These are phyloP conservation scores for Drosophila aldrichi DNA, from an alignment of 2,888 invertebrate genomes.

Conservation along the genomic window DNA sequence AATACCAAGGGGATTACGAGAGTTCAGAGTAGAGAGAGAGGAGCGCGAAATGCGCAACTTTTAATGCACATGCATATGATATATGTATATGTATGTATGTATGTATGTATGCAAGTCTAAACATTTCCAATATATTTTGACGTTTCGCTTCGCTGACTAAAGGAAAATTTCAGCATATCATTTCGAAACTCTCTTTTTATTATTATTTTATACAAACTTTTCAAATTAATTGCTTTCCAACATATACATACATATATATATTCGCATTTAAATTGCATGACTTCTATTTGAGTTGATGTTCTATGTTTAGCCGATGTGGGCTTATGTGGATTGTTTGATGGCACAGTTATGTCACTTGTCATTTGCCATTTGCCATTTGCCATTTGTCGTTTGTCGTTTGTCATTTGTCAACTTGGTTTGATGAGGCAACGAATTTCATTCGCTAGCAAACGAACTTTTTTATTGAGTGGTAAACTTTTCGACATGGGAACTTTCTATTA, in stretches of 20 bases:
- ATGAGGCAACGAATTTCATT: conserved; percentile 1
- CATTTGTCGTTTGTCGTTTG: too few relatives aligned
- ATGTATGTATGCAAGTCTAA: too few relatives aligned
- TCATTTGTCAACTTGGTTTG: conserved; percentile 58
- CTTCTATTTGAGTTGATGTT: conserved; percentile 15
- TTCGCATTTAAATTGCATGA: conserved; percentile 9
- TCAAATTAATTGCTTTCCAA: not conserved
- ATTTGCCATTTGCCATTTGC: conserved; percentile 3
- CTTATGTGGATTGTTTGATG: conserved; percentile 22
- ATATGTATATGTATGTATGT: too few relatives aligned
- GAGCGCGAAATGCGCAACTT: not conserved
- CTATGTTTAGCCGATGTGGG: not conserved
- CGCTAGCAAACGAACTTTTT: conserved; percentile 58
- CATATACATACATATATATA: not conserved
- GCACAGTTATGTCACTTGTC: too few relatives aligned
- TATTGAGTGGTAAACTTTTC: conserved; percentile 65
- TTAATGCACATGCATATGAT: not conserved
- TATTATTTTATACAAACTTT: conserved; percentile 5
- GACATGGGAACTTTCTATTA: conserved; percentile 63
- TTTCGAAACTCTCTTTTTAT: not conserved
- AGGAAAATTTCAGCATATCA: not conserved
- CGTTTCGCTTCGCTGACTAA: not conserved
- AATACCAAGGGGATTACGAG: not conserved
- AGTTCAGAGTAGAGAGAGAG: not conserved
- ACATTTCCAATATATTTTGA: not conserved